Percentiles rank a stretch among this genome's conserved stretches.
These are phyloP conservation scores for Drosophila sucinea DNA, from an alignment of 1,140 invertebrate genomes.

Conservation along the genomic window DNA sequence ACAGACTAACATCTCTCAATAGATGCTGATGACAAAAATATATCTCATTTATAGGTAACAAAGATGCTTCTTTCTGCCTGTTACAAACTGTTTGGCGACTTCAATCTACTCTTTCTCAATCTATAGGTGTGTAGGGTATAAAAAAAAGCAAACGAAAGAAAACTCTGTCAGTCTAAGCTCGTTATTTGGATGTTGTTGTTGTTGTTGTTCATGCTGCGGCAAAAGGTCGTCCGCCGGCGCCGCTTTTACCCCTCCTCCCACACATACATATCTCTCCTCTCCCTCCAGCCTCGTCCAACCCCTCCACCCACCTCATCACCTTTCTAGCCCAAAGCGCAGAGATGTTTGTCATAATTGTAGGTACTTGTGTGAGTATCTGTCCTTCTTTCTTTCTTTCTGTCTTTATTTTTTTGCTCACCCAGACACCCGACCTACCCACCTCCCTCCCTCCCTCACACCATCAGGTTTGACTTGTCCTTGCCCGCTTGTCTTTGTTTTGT, in stretches of 20 bases:
- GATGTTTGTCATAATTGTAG: constrained; percentile 78
- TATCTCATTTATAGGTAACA: no score
- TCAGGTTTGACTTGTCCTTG: neutral
- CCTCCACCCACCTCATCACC: neutral
- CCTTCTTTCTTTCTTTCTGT: neutral
- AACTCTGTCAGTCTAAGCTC: constrained; percentile 51
- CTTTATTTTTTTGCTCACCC: neutral
- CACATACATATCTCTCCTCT: neutral
- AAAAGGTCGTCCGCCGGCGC: constrained; percentile 58
- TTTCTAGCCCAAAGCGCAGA: constrained; percentile 36
- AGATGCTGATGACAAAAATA: no score
- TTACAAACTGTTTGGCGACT: no score
- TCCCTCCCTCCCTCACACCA: neutral
- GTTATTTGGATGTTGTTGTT: constrained; percentile 58
- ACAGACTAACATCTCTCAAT: no score
- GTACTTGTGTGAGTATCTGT: constrained; percentile 60
- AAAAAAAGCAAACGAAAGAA: neutral
- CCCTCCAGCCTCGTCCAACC: neutral
- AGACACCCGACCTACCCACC: neutral
- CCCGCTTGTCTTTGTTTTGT: constrained; percentile 52
- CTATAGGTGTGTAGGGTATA: no score
- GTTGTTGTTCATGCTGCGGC: constrained; percentile 50
- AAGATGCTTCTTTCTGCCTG: no score
- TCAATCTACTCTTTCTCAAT: no score
- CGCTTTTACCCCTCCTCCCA: constrained; percentile 18